Evolutionary conservation across 2,888 invertebrate genomes (phyloP).

Genomic region (Drosophila macrothrix): DNA sequence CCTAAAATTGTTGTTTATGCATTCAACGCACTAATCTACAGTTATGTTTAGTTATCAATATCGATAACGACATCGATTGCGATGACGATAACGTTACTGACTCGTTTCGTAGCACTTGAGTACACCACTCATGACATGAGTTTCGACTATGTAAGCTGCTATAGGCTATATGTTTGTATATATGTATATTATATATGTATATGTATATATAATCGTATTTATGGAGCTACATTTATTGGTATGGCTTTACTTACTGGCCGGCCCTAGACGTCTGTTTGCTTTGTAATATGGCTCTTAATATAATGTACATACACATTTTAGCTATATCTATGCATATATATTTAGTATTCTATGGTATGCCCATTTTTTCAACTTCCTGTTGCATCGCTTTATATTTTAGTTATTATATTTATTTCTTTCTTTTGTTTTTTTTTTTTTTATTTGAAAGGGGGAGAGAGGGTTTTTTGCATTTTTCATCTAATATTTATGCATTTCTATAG

Average conservation of each 20-base stretch:
- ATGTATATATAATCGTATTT: constrained; percentile 19
- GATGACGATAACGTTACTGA: constrained; percentile 18
- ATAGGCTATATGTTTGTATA: constrained; percentile 7
- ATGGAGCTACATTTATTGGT: constrained; percentile 17
- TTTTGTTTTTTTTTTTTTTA: neutral
- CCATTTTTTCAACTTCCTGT: constrained; percentile 51
- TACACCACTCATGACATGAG: constrained; percentile 18
- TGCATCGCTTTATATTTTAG: constrained; percentile 58
- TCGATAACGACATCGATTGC: constrained; percentile 19
- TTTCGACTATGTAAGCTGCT: constrained; percentile 24
- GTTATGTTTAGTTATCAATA: constrained; percentile 17
- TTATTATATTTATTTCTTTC: neutral
- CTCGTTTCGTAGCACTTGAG: constrained; percentile 34
- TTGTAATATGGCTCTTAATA: constrained; percentile 30
- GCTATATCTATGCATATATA: constrained; percentile 25
- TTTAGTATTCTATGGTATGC: constrained; percentile 16
- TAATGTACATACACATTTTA: constrained; percentile 29
- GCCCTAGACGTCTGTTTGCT: constrained; percentile 24
- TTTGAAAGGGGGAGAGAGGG: neutral
- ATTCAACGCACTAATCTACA: constrained; percentile 52
- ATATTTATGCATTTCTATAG: constrained; percentile 17
- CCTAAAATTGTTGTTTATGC: constrained; percentile 44
- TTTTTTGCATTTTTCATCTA: constrained; percentile 6
- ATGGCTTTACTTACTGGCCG: constrained; percentile 28
- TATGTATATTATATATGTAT: constrained; percentile 6